Evolutionary conservation across 2,888 invertebrate species (phyloP), one percentile per base, ranked within the genome.

Genomic region (Drosophila quinaria): DNA sequence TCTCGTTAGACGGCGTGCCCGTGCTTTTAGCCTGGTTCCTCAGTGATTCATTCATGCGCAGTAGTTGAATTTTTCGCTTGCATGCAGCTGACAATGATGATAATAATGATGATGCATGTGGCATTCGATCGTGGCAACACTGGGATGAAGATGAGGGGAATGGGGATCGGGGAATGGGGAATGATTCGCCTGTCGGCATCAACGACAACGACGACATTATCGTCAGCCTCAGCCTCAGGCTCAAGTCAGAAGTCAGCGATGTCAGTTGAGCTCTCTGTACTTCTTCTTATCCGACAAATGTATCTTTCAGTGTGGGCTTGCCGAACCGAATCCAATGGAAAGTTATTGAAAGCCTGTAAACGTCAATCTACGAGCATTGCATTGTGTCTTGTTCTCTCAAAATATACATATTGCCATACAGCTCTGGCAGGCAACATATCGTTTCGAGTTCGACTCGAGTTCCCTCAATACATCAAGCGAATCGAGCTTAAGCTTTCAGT

Each of bases 181-280:
- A 84, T 84, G 89, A 89, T 87, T 83, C 88, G 87, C 82, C 81
- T 82, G 87, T 81, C 87, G 84, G 84, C 83, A 83, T 87, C 87
- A 54, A 54, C 76, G 39, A 63, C 78, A 79, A 84, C 78, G 82
- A 84, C 81, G 81, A 87, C 84, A 84, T 87, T 87, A 87, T 84
- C 84, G 84, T 81, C 87, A 77, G 78, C 70, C 56, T 56, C 61
- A 78, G 29, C 8, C 29, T 8, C 6, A 29, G 8, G 25, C 22
- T 25, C 25, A 25, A 84, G 85, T 66, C 85, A 73, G 87, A 80
- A 83, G 81, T 81, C 82, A 85, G 77, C 79, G 70, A 76, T 76
- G 75, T 76, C 75, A 76, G 75, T 61, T 35, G 74, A 64, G 63
- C 31, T 54, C 62, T 42, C 74, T 86, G 71, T 78, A 80, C 72